Percentiles rank a stretch among this genome's conserved stretches.
Evolutionary conservation across 2,797 vertebrate species (phyloP).

Genomic region (Eupleurogrammus muticus): DNA sequence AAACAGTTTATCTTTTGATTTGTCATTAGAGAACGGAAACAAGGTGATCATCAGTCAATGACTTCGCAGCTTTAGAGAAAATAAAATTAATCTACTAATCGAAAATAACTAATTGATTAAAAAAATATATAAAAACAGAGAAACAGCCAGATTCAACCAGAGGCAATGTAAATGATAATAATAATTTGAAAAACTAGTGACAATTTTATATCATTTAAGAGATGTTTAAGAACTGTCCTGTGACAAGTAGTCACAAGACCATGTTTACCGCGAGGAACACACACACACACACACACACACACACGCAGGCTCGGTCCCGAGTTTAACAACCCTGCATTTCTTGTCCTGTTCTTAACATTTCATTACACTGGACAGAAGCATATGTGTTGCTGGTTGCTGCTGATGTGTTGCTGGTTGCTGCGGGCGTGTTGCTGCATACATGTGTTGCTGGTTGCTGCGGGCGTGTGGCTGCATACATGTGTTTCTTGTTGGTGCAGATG

Average conservation of each 20-base stretch:
- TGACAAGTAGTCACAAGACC: conserved; percentile 37
- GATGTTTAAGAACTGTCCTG: conserved; percentile 17
- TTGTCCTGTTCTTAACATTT: conserved; percentile 32
- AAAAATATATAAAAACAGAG: too few species aligned
- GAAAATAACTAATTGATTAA: too few species aligned
- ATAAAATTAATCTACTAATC: too few species aligned
- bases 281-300: conserved; percentile 34
- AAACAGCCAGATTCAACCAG: background rate
- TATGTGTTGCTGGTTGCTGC: conserved; percentile 57
- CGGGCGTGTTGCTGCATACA: conserved; percentile 61
- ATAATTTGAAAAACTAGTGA: background rate
- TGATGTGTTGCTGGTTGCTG: conserved; percentile 10
- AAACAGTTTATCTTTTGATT: conserved; percentile 32
- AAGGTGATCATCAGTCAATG: conserved; percentile 41
- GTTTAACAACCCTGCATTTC: conserved; percentile 46
- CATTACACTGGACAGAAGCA: conserved; percentile 29
- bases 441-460: background rate
- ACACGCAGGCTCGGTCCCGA: conserved; percentile 62
- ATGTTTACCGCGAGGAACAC: conserved; percentile 37
- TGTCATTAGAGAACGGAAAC: conserved; percentile 15
- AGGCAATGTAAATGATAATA: too few species aligned
- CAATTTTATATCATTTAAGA: background rate
- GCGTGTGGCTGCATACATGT: conserved; percentile 8
- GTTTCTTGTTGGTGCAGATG: too few species aligned
- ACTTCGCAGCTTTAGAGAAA: conserved; percentile 35